Conservation (phyloP, 2,113 vertebrate genomes). For the Myocastor coypus region DNA sequence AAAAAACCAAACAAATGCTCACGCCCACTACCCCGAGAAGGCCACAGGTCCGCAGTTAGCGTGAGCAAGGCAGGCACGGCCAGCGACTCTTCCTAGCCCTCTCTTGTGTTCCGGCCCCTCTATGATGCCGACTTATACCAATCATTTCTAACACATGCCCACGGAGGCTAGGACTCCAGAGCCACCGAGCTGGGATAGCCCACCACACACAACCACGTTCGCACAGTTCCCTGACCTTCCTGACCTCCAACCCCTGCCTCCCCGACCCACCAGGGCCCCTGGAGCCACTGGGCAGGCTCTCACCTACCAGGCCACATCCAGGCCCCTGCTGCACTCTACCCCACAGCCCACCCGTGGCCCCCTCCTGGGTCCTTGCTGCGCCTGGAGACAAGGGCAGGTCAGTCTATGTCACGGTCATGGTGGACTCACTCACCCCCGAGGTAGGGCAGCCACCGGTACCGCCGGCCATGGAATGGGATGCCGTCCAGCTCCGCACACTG, state of each 20-base stretch:
- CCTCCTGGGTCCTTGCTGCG: background rate
- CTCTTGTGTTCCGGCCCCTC: background rate
- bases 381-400: too few relatives aligned
- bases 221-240: fast-evolving
- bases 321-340: background rate
- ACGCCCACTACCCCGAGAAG: background rate
- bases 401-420: too few relatives aligned
- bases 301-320: background rate
- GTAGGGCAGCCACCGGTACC: slow-evolving; percentile 95
- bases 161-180: background rate
- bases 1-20: background rate
- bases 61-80: background rate
- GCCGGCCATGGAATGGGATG: slow-evolving; percentile 93
- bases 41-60: background rate
- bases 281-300: too few relatives aligned
- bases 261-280: too few relatives aligned
- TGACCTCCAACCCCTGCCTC: too few relatives aligned
- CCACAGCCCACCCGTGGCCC: background rate
- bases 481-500: slow-evolving; percentile 95
- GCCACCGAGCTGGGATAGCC: background rate
- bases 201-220: too few relatives aligned
- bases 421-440: slow-evolving; percentile 90
- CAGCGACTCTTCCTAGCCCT: background rate
- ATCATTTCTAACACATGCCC: background rate
- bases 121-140: background rate